A percentile compares a stretch with the other conserved stretches of the same genome.
Evolutionary conservation across 1,140 invertebrate species (phyloP).

Genomic region (Zaprionus inermis): DNA sequence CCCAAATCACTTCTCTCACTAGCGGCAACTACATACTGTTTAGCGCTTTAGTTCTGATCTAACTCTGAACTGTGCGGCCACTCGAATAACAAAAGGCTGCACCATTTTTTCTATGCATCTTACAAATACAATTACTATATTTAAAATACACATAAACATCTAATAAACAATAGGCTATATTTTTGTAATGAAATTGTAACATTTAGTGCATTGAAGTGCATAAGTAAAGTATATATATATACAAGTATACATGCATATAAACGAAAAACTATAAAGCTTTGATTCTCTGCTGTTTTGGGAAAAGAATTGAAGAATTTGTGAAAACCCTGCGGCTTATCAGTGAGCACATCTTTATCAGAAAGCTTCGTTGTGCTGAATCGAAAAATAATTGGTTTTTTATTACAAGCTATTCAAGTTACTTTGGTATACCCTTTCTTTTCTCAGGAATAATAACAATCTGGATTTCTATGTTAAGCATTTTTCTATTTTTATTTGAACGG

Average conservation of each 20-base stretch:
- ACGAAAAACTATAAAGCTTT: slow-evolving; percentile 9
- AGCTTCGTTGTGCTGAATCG: neutral
- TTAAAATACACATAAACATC: slow-evolving; percentile 36
- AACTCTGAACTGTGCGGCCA: slow-evolving; percentile 38
- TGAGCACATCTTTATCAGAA: neutral
- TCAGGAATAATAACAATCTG: neutral
- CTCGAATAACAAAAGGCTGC: slow-evolving; percentile 72
- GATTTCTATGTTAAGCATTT: neutral
- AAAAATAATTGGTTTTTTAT: neutral
- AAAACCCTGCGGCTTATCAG: neutral
- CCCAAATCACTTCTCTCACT: neutral
- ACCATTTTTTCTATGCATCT: slow-evolving; percentile 58
- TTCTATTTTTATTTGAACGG: slow-evolving; percentile 20
- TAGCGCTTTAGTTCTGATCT: slow-evolving; percentile 25
- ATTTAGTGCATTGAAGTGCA: slow-evolving; percentile 72
- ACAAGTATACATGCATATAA: slow-evolving; percentile 37
- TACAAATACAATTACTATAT: slow-evolving; percentile 53
- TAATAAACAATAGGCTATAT: slow-evolving; percentile 74
- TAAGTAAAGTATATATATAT: slow-evolving; percentile 64
- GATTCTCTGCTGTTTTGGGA: neutral
- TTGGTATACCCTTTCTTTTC: neutral
- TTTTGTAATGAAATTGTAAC: slow-evolving; percentile 78
- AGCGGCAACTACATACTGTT: slow-evolving; percentile 10
- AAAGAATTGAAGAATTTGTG: neutral
- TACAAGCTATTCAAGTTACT: neutral